Conservation (phyloP, 1,140 invertebrate genomes). For the Microplitis mediator region DNA sequence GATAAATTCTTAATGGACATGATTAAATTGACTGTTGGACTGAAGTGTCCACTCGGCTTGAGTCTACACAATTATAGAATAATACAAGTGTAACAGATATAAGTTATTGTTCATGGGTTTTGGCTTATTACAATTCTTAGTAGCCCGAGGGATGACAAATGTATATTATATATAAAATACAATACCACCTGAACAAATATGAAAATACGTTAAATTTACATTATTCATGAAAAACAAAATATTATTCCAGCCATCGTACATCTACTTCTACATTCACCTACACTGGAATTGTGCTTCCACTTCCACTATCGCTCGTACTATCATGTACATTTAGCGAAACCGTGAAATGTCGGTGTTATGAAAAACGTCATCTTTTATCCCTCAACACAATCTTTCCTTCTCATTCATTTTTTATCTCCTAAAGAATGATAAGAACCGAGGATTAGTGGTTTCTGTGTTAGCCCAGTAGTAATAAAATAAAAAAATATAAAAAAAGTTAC, state of each 20-base stretch:
- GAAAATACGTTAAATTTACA: conserved; percentile 22
- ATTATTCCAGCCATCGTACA: conserved; percentile 19
- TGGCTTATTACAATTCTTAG: no score
- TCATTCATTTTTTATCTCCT: not conserved
- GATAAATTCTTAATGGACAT: no score
- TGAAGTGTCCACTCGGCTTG: no score
- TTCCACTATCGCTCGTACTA: no score
- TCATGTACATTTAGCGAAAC: not conserved
- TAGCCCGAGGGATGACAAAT: no score
- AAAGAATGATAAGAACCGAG: no score
- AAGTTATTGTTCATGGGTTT: not conserved
- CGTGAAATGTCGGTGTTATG: conserved; percentile 24
- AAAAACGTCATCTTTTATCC: conserved; percentile 14
- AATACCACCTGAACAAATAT: conserved; percentile 17
- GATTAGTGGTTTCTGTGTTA: no score
- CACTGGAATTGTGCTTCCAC: not conserved
- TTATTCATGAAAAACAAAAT: conserved; percentile 30
- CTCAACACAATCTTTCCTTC: not conserved
- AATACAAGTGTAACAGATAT: no score
- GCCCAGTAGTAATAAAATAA: no score
- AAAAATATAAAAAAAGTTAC: no score
- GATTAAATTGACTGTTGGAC: no score
- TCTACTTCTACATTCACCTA: not conserved
- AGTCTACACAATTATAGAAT: no score
- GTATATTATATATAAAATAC: not conserved